A percentile compares a stretch with the other conserved stretches of the same genome.
Evolutionary conservation across 2,113 vertebrate genomes (phyloP).

Genomic region (Opisthocomus hoazin): DNA sequence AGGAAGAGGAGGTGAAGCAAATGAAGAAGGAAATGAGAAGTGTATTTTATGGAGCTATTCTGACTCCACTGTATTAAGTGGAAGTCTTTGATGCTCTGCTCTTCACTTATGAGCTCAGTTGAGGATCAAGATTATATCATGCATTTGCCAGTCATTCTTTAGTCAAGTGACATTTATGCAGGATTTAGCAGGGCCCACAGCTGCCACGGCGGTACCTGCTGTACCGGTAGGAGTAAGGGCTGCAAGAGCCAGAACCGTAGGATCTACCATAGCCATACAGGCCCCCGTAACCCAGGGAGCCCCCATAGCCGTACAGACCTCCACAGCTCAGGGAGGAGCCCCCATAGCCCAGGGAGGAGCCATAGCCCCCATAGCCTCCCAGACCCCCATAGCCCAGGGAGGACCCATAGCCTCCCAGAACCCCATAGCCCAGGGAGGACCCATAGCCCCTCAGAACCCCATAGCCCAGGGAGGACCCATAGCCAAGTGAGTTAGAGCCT

Average conservation of each 20-base stretch:
- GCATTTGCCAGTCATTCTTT: background rate
- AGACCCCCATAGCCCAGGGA: background rate
- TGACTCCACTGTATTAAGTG: background rate
- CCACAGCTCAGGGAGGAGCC: background rate
- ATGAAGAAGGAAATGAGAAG: background rate
- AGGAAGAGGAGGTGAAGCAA: background rate
- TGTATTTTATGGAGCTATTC: background rate
- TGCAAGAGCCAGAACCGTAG: background rate
- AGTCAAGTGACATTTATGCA: rapidly evolving
- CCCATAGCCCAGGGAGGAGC: background rate
- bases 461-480: background rate
- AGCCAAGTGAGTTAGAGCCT: background rate
- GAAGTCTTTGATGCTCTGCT: background rate
- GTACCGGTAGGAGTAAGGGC: background rate
- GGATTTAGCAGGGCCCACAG: background rate
- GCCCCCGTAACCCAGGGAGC: background rate
- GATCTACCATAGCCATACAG: background rate
- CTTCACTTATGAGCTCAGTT: background rate
- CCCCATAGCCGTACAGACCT: background rate
- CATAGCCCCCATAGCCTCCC: no score
- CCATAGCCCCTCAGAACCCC: background rate
- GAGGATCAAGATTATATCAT: background rate
- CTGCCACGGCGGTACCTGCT: background rate
- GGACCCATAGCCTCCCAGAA: background rate
- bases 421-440: background rate